A percentile compares a stretch with the other conserved stretches of the same genome.
Evolutionary conservation across 2,888 invertebrate genomes (phyloP).

Genomic region (Caenorhabditis parvicauda): DNA sequence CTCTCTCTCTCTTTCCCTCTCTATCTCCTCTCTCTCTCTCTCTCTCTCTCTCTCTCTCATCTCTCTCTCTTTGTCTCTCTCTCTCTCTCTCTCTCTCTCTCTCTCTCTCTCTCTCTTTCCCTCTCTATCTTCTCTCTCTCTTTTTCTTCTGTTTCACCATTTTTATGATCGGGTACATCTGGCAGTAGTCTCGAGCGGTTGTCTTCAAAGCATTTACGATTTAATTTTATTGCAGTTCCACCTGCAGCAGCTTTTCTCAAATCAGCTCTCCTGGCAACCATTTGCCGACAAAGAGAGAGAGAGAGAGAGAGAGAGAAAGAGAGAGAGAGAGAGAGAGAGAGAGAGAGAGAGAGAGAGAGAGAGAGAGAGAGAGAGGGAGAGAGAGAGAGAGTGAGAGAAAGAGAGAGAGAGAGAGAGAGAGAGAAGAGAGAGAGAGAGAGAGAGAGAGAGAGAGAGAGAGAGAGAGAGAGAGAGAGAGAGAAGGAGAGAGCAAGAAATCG

Average conservation of each 20-base stretch:
- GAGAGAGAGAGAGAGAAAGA: background rate
- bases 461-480: too few species aligned
- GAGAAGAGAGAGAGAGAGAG: slow-evolving; percentile 6
- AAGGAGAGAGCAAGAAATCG: too few species aligned
- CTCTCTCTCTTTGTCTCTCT: slow-evolving; percentile 1
- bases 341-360: slow-evolving; percentile 2
- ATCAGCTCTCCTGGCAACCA: background rate
- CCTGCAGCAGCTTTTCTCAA: background rate
- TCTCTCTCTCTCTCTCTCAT: background rate
- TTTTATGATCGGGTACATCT: slow-evolving; percentile 8
- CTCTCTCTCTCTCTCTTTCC: slow-evolving; percentile 6
- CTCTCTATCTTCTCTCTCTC: background rate
- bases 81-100: background rate
- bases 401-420: slow-evolving; percentile 6
- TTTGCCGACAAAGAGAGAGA: slow-evolving; percentile 2
- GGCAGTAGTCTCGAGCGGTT: background rate
- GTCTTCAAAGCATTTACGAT: background rate
- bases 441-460: slow-evolving; percentile 7
- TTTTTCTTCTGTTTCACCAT: slow-evolving; percentile 16
- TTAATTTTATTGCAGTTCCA: too few species aligned
- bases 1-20: slow-evolving; percentile 1
- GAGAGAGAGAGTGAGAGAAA: slow-evolving; percentile 8
- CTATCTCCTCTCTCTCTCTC: background rate
- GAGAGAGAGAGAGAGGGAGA: slow-evolving; percentile 2
- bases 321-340: background rate